Conservation (phyloP, 2,888 invertebrate genomes). For the Scrobipalpa atriplicella region DNA sequence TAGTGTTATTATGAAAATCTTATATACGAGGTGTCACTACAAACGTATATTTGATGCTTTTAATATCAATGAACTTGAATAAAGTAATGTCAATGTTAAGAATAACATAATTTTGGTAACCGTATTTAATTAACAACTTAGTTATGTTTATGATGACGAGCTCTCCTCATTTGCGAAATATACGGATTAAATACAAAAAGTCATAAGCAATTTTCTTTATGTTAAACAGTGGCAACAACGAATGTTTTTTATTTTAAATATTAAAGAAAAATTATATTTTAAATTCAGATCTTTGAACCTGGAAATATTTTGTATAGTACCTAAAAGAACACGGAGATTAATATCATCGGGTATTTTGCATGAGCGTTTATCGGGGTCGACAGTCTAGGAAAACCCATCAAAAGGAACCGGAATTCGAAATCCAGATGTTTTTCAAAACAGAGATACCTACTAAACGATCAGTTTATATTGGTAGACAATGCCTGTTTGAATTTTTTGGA, state of each 20-base stretch:
- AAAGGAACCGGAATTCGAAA: slow-evolving; percentile 4
- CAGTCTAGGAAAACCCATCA: background rate
- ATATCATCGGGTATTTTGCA: too few relatives aligned
- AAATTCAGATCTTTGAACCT: background rate
- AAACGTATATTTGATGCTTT: background rate
- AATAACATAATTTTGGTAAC: slow-evolving; percentile 11
- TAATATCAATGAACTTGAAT: slow-evolving; percentile 26
- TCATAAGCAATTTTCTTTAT: too few relatives aligned
- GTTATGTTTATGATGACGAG: background rate
- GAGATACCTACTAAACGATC: background rate
- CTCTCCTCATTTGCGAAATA: background rate
- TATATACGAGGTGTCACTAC: slow-evolving; percentile 15
- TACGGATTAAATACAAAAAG: background rate
- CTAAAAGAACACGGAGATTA: too few relatives aligned
- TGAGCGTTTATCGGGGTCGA: background rate
- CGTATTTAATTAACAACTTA: background rate
- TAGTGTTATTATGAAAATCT: slow-evolving; percentile 26
- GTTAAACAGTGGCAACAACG: too few relatives aligned
- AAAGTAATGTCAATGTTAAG: slow-evolving; percentile 19
- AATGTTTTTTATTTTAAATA: too few relatives aligned
- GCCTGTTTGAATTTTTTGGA: background rate
- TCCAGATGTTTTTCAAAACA: background rate
- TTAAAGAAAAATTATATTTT: background rate
- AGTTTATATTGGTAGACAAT: background rate
- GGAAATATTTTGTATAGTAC: background rate